phyloP scores from a whole-genome alignment of 2,888 invertebrate species.

The Ichneumon xanthorius region DNA sequence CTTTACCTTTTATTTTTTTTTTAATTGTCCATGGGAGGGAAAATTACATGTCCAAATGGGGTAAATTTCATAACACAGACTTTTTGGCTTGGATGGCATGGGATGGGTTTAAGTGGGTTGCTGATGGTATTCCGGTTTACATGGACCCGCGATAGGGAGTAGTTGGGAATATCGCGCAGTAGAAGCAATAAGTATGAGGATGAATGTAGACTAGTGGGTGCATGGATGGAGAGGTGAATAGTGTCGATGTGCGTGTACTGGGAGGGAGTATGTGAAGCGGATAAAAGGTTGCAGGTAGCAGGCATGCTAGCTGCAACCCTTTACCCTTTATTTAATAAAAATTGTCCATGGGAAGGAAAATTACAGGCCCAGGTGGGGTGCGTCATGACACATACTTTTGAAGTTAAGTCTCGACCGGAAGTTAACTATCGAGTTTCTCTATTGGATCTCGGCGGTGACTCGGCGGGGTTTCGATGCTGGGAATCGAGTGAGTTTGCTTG shows the following conservation, averaged over 20 bases:
- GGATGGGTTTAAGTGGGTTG: conserved; percentile 23
- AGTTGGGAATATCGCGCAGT: background rate
- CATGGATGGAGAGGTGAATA: conserved; percentile 11
- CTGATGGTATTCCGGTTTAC: conserved; percentile 12
- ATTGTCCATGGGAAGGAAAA: background rate
- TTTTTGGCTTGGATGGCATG: background rate
- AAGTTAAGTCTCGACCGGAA: background rate
- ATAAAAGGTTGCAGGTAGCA: background rate
- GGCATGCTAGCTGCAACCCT: background rate
- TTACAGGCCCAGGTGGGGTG: background rate
- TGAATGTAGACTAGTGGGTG: background rate
- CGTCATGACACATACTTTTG: background rate
- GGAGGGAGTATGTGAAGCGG: background rate
- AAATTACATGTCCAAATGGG: background rate
- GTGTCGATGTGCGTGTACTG: conserved; percentile 2
- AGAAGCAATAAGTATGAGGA: background rate
- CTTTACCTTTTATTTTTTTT: no score
- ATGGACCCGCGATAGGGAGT: background rate
- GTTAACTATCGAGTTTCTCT: conserved; percentile 2
- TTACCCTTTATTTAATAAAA: background rate
- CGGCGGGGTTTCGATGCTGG: background rate
- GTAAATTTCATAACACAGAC: background rate
- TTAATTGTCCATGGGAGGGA: background rate
- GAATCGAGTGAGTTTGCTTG: conserved; percentile 13
- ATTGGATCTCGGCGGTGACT: background rate